Base-by-base conservation (phyloP, 2,797 vertebrate species). In the Fratercula arctica region DNA sequence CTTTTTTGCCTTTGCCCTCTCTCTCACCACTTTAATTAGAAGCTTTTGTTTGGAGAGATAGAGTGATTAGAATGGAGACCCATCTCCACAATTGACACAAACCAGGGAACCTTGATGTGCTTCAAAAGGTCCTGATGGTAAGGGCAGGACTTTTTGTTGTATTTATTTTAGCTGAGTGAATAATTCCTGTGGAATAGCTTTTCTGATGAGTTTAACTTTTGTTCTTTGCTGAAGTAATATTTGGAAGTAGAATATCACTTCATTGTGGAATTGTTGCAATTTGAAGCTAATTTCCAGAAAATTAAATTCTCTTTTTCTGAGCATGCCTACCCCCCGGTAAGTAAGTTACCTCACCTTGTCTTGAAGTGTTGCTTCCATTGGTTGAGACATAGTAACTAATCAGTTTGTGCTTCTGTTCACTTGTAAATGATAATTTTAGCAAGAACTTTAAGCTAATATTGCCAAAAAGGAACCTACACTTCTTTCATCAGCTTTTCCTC, bases 321-420 rank as follows among this genome's bases (percentile, higher is more conserved):
- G n/a, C 19, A 23, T 37, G 6, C 48, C 21, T 63, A 35, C 1
- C 7, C 20, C 25, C 28, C 0, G 0, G 10, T 48, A 70, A 66
- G 10, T 48, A 70, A 66, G 35, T 75, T 51, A 77, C 24, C 28
- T 77, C 45, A 13, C 6, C 50, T 77, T 13, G 4, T 68, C n/a
- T 51, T 73, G 33, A 72, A 45, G 16, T 61, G 29, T 51, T 77
- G 20, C 45, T 77, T 78, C n/a, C 35, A 53, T 24, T 59, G 35
- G 19, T 57, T 57, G 50, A 81, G n/a, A 43, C 19, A 41, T 16
- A 37, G 21, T 39, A 78, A n/a, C 56, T 75, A 48, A 79, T 74
- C n/a, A 79, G 39, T 20, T 79, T 84, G 43, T 56, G 24, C 41
- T 86, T 73, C 54, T 67, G 24, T n/a, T 77, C 13, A 13, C 7